phyloP scores from a whole-genome alignment of 1,140 invertebrate genomes.

The Drosophila carrolli region DNA sequence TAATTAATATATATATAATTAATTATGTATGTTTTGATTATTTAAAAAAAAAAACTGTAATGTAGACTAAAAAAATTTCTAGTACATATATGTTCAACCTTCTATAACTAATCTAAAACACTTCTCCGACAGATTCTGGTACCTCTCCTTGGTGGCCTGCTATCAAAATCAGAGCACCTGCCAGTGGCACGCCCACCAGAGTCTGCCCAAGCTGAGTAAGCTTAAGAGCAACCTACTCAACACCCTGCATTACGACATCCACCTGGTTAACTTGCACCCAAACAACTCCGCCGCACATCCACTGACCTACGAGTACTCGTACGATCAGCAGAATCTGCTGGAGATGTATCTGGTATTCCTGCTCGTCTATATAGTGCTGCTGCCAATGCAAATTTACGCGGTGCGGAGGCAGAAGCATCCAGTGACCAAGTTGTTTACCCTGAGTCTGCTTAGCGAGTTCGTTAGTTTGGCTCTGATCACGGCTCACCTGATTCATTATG shows the following conservation, averaged over 20 bases:
- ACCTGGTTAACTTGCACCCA: conserved; percentile 98
- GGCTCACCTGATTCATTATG: conserved; percentile 95
- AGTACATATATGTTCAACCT: too few relatives aligned
- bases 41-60: too few relatives aligned
- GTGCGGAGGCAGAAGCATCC: conserved; percentile 94
- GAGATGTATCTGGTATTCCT: conserved; percentile 97
- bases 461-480: conserved; percentile 94
- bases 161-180: conserved; percentile 92
- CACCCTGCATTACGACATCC: conserved; percentile 95
- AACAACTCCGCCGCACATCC: conserved; percentile 92
- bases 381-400: conserved; percentile 96
- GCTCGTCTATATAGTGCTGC: conserved; percentile 93
- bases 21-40: too few relatives aligned
- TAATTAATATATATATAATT: too few relatives aligned
- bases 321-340: conserved; percentile 96
- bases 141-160: conserved; percentile 96
- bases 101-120: too few relatives aligned
- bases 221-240: conserved; percentile 72
- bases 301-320: conserved; percentile 97
- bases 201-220: conserved; percentile 61
- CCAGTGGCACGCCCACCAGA: conserved; percentile 91
- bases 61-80: too few relatives aligned
- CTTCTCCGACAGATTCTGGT: conserved; percentile 93
- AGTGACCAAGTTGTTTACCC: conserved; percentile 95
- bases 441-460: conserved; percentile 93